A percentile compares a stretch with the other conserved stretches of the same genome.
These are phyloP conservation scores for Gobio gobio DNA, from an alignment of 2,113 vertebrate genomes.

Conservation along the genomic window DNA sequence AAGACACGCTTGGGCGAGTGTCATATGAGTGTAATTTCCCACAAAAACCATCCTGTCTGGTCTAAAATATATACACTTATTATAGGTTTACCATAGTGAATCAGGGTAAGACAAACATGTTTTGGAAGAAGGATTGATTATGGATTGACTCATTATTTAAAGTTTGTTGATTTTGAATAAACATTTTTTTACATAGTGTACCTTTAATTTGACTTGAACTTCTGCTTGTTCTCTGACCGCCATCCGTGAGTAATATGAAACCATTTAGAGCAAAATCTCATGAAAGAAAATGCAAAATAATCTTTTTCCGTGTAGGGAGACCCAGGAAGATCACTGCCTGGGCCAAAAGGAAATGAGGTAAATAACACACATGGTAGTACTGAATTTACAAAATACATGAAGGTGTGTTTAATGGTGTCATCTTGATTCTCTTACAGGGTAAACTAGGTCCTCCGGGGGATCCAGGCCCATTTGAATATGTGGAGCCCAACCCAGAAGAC, in stretches of 20 bases:
- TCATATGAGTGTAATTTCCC: too few species aligned
- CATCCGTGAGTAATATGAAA: not conserved
- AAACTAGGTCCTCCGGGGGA: conserved; percentile 66
- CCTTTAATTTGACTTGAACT: not conserved
- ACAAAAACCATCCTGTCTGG: too few species aligned
- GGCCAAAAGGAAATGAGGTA: conserved; percentile 75
- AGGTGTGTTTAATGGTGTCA: not conserved
- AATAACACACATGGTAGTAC: not conserved
- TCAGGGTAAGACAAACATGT: too few species aligned
- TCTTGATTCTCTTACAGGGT: conserved; percentile 51
- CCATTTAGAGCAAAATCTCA: not conserved
- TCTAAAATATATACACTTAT: too few species aligned
- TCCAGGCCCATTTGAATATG: conserved; percentile 71
- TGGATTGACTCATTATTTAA: too few species aligned
- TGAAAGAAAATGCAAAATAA: too few species aligned
- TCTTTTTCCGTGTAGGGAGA: conserved; percentile 65
- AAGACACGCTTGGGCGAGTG: too few species aligned
- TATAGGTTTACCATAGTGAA: too few species aligned
- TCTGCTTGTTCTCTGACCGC: not conserved
- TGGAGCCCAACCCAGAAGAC: conserved; percentile 71
- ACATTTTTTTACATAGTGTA: too few species aligned
- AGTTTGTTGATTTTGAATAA: too few species aligned
- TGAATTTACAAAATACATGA: not conserved
- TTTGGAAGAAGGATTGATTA: too few species aligned
- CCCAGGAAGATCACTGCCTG: conserved; percentile 67